phyloP scores from a whole-genome alignment of 2,888 invertebrate species.

The Drosophila kambysellisi region DNA sequence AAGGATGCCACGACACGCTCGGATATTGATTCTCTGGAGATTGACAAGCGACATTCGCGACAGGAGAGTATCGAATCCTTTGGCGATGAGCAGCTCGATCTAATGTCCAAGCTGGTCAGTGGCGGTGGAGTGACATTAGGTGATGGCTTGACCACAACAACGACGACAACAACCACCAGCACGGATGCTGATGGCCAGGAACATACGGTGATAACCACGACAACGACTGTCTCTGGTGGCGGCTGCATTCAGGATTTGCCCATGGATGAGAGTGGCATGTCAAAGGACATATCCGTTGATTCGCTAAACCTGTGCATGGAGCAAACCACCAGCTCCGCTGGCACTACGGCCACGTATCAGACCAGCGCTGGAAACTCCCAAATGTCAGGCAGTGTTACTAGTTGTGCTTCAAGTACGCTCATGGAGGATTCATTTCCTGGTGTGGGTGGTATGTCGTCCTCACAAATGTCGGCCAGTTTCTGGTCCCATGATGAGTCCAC shows the following conservation, averaged over 20 bases:
- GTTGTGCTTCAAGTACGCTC: slow-evolving; percentile 93
- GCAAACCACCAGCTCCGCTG: slow-evolving; percentile 90
- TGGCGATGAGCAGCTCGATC: slow-evolving; percentile 80
- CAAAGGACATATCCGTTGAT: slow-evolving; percentile 84
- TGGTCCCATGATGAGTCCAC: slow-evolving; percentile 82
- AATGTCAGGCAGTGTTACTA: slow-evolving; percentile 94
- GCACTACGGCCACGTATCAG: slow-evolving; percentile 93
- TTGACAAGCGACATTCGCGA: slow-evolving; percentile 79
- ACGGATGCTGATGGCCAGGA: slow-evolving; percentile 81
- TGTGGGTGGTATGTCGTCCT: slow-evolving; percentile 69
- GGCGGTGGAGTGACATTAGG: slow-evolving; percentile 65
- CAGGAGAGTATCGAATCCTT: slow-evolving; percentile 84
- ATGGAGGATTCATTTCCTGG: slow-evolving; percentile 87
- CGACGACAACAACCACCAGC: slow-evolving; percentile 80
- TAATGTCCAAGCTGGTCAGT: slow-evolving; percentile 69
- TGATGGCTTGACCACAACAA: slow-evolving; percentile 79
- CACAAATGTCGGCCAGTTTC: slow-evolving; percentile 77
- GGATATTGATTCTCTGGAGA: slow-evolving; percentile 84
- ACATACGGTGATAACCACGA: slow-evolving; percentile 74
- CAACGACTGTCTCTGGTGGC: slow-evolving; percentile 62
- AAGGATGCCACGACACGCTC: slow-evolving; percentile 84
- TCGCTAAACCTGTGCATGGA: slow-evolving; percentile 87
- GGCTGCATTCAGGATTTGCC: slow-evolving; percentile 63
- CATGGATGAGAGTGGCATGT: slow-evolving; percentile 63
- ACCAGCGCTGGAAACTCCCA: slow-evolving; percentile 93